A percentile compares a stretch with the other conserved stretches of the same genome.
phyloP scores from a whole-genome alignment of 2,888 invertebrate genomes.

The Patella caerulea region DNA sequence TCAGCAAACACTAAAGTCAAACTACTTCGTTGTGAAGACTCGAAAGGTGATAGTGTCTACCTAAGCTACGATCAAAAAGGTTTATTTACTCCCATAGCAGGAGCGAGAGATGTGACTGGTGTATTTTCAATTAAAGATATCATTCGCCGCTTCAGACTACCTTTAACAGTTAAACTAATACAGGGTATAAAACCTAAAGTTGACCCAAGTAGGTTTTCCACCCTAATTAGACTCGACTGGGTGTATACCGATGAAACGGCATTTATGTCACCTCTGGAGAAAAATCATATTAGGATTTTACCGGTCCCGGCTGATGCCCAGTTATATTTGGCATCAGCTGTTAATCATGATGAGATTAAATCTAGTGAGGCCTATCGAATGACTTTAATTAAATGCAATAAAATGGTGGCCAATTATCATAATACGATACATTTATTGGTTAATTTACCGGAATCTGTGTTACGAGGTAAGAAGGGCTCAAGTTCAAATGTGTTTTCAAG shows the following conservation, averaged over 20 bases:
- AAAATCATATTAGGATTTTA: slow-evolving; percentile 75
- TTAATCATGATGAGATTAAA: slow-evolving; percentile 74
- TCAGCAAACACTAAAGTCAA: slow-evolving; percentile 48
- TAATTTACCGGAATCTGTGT: slow-evolving; percentile 57
- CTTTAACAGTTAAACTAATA: slow-evolving; percentile 91
- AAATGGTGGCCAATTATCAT: slow-evolving; percentile 67
- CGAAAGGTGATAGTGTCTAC: slow-evolving; percentile 86
- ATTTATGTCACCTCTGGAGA: slow-evolving; percentile 65
- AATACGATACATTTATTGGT: slow-evolving; percentile 68
- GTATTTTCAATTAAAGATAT: slow-evolving; percentile 93
- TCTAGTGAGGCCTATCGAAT: slow-evolving; percentile 47
- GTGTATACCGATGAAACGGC: slow-evolving; percentile 67
- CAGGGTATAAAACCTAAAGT: slow-evolving; percentile 88
- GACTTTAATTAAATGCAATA: slow-evolving; percentile 56
- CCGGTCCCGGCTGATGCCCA: slow-evolving; percentile 89
- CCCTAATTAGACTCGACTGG: slow-evolving; percentile 65
- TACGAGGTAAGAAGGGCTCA: slow-evolving; percentile 46
- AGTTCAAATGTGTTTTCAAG: slow-evolving; percentile 51
- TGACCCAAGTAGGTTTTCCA: slow-evolving; percentile 61
- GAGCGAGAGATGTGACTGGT: slow-evolving; percentile 93
- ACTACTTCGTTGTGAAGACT: slow-evolving; percentile 89
- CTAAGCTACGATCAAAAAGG: slow-evolving; percentile 89
- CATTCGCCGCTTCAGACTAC: slow-evolving; percentile 86
- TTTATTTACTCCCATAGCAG: slow-evolving; percentile 91
- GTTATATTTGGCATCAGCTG: slow-evolving; percentile 78